A percentile compares a stretch with the other conserved stretches of the same genome.
Conservation (phyloP, 2,888 invertebrate genomes). For the Ophion ventricosus region DNA sequence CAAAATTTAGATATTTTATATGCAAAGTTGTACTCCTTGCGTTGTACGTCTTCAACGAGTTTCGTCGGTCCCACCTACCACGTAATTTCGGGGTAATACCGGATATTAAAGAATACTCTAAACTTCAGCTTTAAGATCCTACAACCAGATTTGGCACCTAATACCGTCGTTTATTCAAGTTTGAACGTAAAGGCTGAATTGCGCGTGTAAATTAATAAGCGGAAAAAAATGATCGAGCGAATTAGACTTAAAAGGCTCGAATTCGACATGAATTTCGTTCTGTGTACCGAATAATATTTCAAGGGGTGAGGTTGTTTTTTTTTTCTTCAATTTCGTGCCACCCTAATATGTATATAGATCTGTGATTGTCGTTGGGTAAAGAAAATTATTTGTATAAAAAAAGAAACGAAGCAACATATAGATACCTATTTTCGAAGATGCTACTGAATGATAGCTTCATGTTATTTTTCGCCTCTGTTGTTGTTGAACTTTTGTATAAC, state of each 20-base stretch:
- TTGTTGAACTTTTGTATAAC: slow-evolving; percentile 43
- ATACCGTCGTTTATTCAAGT: neutral
- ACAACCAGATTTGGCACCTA: neutral
- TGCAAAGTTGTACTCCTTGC: no score
- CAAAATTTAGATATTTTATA: no score
- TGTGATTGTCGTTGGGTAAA: slow-evolving; percentile 46
- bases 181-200: neutral
- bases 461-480: slow-evolving; percentile 33
- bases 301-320: neutral
- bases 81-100: no score
- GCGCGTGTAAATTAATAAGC: neutral
- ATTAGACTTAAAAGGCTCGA: neutral
- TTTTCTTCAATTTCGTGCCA: neutral
- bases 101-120: neutral
- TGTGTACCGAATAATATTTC: neutral
- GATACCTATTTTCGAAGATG: slow-evolving; percentile 47
- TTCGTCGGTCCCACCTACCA: no score
- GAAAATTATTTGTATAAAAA: slow-evolving; percentile 29
- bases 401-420: slow-evolving; percentile 27
- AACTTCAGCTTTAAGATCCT: neutral
- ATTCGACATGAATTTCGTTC: neutral
- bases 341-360: slow-evolving; percentile 37
- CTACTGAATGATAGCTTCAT: slow-evolving; percentile 25
- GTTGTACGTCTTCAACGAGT: no score
- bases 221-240: neutral